Conservation (phyloP, 2,113 vertebrate species). For the Colaptes auratus region DNA sequence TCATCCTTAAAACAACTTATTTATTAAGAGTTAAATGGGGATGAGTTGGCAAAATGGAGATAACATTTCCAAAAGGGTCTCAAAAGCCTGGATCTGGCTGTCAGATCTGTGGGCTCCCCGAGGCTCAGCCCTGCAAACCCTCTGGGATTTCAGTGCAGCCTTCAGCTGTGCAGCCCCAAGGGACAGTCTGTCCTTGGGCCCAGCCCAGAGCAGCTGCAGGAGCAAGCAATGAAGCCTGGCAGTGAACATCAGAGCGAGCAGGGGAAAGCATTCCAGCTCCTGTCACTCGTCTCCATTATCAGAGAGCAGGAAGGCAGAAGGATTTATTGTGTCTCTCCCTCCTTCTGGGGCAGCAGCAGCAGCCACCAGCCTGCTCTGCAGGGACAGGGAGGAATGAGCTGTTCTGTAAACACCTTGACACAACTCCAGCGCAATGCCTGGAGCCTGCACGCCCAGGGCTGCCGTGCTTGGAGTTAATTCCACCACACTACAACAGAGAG, state of each 20-base stretch:
- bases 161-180: background rate
- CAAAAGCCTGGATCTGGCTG: background rate
- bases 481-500: rapidly evolving
- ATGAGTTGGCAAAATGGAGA: background rate
- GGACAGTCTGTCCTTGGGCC: background rate
- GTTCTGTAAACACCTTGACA: background rate
- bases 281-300: rapidly evolving
- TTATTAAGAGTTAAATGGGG: background rate
- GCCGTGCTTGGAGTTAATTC: rapidly evolving
- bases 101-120: background rate
- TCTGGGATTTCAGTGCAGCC: background rate
- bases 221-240: background rate
- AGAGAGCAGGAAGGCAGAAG: background rate
- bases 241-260: background rate
- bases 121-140: background rate
- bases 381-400: background rate
- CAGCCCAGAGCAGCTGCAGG: background rate
- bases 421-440: background rate
- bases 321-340: background rate
- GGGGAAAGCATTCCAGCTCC: background rate
- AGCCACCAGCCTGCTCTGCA: rapidly evolving
- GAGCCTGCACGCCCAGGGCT: background rate
- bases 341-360: background rate
- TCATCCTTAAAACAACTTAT: constrained; percentile 11
- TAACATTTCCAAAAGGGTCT: background rate